Conservation (phyloP, 2,888 invertebrate species). For the Eupithecia centaureata region DNA sequence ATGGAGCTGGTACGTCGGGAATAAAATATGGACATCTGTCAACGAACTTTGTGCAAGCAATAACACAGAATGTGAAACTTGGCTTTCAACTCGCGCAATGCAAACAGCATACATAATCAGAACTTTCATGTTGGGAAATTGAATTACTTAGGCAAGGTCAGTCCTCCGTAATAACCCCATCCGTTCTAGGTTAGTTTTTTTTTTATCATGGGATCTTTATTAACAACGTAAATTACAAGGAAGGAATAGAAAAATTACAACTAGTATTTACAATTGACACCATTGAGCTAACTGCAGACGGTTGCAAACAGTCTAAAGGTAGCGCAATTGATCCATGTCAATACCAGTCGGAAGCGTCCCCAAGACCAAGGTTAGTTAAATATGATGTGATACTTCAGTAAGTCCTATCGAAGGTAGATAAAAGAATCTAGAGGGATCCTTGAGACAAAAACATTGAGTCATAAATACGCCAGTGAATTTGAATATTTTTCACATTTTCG, state of each 20-base stretch:
- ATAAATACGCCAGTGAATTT: background rate
- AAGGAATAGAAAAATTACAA: no score
- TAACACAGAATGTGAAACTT: slow-evolving; percentile 21
- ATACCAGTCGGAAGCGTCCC: no score
- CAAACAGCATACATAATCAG: slow-evolving; percentile 13
- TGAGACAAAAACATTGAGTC: background rate
- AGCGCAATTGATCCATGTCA: no score
- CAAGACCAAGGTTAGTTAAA: background rate
- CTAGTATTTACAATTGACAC: no score
- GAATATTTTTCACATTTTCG: background rate
- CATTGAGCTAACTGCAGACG: no score
- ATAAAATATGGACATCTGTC: slow-evolving; percentile 35
- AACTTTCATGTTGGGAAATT: slow-evolving; percentile 9
- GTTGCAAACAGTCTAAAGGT: no score
- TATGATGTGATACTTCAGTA: background rate
- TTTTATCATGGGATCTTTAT: no score
- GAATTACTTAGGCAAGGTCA: slow-evolving; percentile 9
- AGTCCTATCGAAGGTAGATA: background rate
- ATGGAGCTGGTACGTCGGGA: slow-evolving; percentile 22
- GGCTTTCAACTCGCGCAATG: slow-evolving; percentile 4
- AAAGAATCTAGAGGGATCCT: background rate
- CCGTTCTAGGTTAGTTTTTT: background rate
- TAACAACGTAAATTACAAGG: no score
- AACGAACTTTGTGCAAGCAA: slow-evolving; percentile 25
- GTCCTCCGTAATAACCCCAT: slow-evolving; percentile 5